Base-by-base conservation (phyloP, 2,888 invertebrate species). In the Apotomis betuletana region DNA sequence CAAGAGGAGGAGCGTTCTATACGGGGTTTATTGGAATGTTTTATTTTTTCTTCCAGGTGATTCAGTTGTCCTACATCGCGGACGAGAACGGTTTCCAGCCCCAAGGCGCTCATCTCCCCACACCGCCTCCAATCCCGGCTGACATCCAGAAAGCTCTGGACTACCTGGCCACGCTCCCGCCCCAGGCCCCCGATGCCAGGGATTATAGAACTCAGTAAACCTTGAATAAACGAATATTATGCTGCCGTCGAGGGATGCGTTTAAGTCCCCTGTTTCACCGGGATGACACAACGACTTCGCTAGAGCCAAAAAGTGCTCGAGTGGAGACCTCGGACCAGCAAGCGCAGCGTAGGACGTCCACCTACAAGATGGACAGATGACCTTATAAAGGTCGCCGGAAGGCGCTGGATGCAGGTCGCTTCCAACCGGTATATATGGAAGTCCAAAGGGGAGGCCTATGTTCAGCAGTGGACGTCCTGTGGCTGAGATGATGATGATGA, bases 61-160 rank as follows among this genome's bases (percentile, higher is more conserved):
- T 95, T 76, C 94, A 94, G 74, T 83, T 96, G 58, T 94, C 94
- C 61, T 96, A 96, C 82, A 84, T 95, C 70, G 96, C 96, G 5
- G 96, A 96, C 80, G 96, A 96, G 82, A 96, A 96, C 78, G 96
- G 96, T n/a, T 96, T 95, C 89, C 95, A 95, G 83, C 95, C 95
- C 0, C 94, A 93, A 80, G 95, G 95, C 0, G 90, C 94, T n/a
- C 95, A 95, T 82, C 82, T 95, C 3, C 95, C 95, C 3, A 95
- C 95, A 0, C 89, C 96, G 3, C 96, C 96, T 12, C 96, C 96
- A 74, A 94, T 96, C 55, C 96, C 96, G 58, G 94, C 91, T 76
- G 95, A 95, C 67, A 96, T 96, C 73, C 94, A 95, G 80, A 94
- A 93, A 74, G 94, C 96, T 55, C 82, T 96, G 55, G 95, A 95